phyloP scores from a whole-genome alignment of 2,888 invertebrate genomes.

The Corbicula japonica region DNA sequence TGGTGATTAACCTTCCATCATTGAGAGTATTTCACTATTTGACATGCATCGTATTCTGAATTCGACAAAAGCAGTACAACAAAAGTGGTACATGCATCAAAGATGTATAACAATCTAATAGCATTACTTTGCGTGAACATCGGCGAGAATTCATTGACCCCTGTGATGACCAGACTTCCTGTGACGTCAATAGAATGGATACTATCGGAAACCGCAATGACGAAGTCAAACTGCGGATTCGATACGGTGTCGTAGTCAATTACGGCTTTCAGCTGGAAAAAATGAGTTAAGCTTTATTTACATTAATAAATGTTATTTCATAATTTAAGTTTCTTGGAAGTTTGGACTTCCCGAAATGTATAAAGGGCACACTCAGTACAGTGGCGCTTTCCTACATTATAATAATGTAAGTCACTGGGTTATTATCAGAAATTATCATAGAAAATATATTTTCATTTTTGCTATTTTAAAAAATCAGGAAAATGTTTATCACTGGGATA shows the following conservation, averaged over 20 bases:
- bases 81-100: neutral
- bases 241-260: conserved; percentile 78
- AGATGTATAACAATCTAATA: neutral
- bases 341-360: too few relatives aligned
- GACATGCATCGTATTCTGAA: neutral
- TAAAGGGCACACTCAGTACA: too few relatives aligned
- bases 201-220: conserved; percentile 73
- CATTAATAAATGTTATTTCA: neutral
- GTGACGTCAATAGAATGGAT: conserved; percentile 48
- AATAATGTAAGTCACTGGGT: too few relatives aligned
- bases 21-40: neutral
- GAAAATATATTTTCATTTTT: too few relatives aligned
- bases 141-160: conserved; percentile 79
- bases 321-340: too few relatives aligned
- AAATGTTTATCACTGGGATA: too few relatives aligned
- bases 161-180: conserved; percentile 68
- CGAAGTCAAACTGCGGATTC: conserved; percentile 67
- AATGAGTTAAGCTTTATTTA: neutral
- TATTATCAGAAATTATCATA: too few relatives aligned
- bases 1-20: too few relatives aligned
- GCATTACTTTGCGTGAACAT: conserved; percentile 71
- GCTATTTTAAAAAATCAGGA: too few relatives aligned
- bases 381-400: too few relatives aligned
- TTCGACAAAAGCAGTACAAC: neutral
- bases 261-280: conserved; percentile 48